These are phyloP conservation scores for Nematopogon swammerdamellus DNA, from an alignment of 2,888 invertebrate species.

Conservation along the genomic window DNA sequence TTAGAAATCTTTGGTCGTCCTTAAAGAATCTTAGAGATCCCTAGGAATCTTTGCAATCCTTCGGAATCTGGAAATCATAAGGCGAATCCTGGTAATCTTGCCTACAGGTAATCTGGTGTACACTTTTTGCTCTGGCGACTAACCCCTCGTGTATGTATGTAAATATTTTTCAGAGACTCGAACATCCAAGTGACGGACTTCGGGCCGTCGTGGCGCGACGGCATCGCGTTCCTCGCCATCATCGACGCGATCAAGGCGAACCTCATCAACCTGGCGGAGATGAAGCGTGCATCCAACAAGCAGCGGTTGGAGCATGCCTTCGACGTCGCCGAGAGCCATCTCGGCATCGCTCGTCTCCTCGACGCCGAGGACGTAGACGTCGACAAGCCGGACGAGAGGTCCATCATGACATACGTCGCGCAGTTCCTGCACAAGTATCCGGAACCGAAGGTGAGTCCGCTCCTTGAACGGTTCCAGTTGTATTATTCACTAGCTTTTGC, in stretches of 20 bases:
- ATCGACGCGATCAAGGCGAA: slow-evolving; percentile 94
- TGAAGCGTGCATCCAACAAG: slow-evolving; percentile 71
- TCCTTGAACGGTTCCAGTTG: no score
- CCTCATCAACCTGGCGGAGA: slow-evolving; percentile 81
- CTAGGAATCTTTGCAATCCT: no score
- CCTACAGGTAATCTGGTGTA: no score
- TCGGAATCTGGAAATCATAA: no score
- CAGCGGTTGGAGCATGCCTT: slow-evolving; percentile 90
- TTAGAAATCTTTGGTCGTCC: no score
- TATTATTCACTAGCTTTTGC: no score
- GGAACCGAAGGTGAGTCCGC: slow-evolving; percentile 68
- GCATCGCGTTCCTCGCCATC: slow-evolving; percentile 91
- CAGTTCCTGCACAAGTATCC: slow-evolving; percentile 96
- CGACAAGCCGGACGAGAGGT: slow-evolving; percentile 93
- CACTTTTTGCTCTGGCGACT: no score
- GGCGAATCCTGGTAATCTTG: no score
- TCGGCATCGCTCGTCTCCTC: slow-evolving; percentile 87
- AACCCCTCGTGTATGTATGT: no score
- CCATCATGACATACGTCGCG: slow-evolving; percentile 98
- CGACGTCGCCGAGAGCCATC: slow-evolving; percentile 84
- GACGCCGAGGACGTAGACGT: slow-evolving; percentile 97
- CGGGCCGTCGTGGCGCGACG: slow-evolving; percentile 94
- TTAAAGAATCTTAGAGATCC: no score
- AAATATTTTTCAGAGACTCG: slow-evolving; percentile 60
- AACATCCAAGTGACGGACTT: slow-evolving; percentile 91